phyloP scores from a whole-genome alignment of 2,797 vertebrate species.

The Syngnathus acus region DNA sequence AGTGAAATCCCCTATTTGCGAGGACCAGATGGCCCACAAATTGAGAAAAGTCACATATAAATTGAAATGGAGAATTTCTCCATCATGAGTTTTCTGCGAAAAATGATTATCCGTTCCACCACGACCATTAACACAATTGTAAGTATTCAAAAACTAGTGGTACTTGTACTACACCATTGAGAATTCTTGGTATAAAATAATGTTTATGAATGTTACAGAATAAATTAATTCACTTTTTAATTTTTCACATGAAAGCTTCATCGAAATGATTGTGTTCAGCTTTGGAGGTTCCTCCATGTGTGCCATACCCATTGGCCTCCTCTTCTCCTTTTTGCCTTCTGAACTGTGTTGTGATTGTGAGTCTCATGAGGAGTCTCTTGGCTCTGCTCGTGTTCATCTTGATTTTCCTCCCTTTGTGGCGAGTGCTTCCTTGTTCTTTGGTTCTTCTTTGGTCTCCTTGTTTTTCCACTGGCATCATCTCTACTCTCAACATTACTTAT shows the following conservation, averaged over 20 bases:
- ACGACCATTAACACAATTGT: too few species aligned
- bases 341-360: conserved; percentile 35
- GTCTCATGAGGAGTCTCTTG: conserved; percentile 26
- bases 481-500: conserved; percentile 44
- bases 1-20: too few species aligned
- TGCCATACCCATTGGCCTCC: conserved; percentile 68
- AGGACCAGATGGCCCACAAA: too few species aligned
- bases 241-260: not conserved
- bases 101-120: too few species aligned
- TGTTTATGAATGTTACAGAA: not conserved
- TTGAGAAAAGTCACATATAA: too few species aligned
- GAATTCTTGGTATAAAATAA: too few species aligned
- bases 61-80: too few species aligned
- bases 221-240: not conserved
- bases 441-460: conserved; percentile 56
- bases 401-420: conserved; percentile 51
- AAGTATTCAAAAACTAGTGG: too few species aligned
- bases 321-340: conserved; percentile 47
- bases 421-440: conserved; percentile 54
- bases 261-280: not conserved
- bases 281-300: not conserved
- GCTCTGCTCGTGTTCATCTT: conserved; percentile 20
- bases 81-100: too few species aligned
- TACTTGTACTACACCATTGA: too few species aligned
- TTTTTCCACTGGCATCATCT: conserved; percentile 43